phyloP scores from a whole-genome alignment of 2,888 invertebrate genomes.

The Microctonus brassicae region DNA sequence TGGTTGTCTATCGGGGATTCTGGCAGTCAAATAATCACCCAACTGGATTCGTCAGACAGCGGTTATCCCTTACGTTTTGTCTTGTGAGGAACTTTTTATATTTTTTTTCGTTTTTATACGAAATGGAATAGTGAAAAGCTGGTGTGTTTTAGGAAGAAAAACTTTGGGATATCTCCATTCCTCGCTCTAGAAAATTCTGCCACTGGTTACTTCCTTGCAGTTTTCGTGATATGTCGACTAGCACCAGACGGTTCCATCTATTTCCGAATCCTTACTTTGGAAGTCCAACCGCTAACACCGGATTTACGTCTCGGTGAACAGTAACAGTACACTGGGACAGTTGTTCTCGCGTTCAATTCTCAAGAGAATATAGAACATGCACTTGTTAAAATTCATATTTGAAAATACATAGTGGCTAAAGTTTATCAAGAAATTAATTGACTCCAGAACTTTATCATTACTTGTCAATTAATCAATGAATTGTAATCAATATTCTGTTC shows the following conservation, averaged over 20 bases:
- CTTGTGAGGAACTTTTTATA: neutral
- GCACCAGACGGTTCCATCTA: slow-evolving; percentile 6
- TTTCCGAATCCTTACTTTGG: slow-evolving; percentile 21
- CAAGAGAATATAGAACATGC: slow-evolving; percentile 23
- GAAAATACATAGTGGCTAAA: neutral
- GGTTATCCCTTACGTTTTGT: neutral
- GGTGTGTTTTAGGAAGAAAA: neutral
- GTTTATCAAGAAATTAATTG: too few species aligned
- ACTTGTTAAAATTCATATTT: neutral
- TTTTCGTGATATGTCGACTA: slow-evolving; percentile 8
- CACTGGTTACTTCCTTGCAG: neutral
- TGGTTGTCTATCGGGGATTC: slow-evolving; percentile 11
- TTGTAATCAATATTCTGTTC: too few species aligned
- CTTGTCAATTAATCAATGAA: too few species aligned
- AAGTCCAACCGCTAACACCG: slow-evolving; percentile 12
- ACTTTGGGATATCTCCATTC: neutral
- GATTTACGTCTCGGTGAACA: slow-evolving; percentile 21
- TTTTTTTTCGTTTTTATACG: neutral
- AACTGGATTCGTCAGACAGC: slow-evolving; percentile 7
- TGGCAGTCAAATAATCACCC: neutral
- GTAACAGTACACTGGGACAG: neutral
- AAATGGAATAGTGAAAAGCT: neutral
- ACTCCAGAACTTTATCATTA: too few species aligned
- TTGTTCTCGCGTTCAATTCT: neutral
- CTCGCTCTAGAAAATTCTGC: neutral